Conservation (phyloP, 2,113 vertebrate species). For the Corydoras sp. region DNA sequence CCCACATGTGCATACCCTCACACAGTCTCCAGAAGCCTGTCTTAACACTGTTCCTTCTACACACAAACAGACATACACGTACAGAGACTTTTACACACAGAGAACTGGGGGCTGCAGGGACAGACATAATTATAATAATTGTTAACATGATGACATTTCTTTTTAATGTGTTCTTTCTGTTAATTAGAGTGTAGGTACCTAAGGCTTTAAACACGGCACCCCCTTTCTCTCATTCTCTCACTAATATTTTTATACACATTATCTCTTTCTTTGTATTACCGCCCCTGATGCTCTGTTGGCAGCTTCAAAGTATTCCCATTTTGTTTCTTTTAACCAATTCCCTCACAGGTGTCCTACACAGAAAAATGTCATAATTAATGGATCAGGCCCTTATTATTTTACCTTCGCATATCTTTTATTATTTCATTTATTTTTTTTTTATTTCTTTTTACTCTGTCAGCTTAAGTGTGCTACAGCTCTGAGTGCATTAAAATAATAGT, state of each 20-base stretch:
- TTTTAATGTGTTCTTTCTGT: constrained; percentile 68
- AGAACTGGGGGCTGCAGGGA: constrained; percentile 46
- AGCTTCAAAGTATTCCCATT: constrained; percentile 51
- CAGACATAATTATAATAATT: constrained; percentile 67
- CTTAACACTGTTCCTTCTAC: constrained; percentile 5
- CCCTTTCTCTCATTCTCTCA: constrained; percentile 12
- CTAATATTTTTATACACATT: constrained; percentile 50
- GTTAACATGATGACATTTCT: constrained; percentile 69
- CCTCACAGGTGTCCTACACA: constrained; percentile 50
- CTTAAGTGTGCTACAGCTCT: no score
- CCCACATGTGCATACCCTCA: constrained; percentile 2
- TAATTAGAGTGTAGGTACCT: constrained; percentile 57
- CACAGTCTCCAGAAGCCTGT: constrained; percentile 12
- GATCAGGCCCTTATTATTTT: constrained; percentile 49
- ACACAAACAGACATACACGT: constrained; percentile 28
- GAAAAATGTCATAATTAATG: constrained; percentile 51
- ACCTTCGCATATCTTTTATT: background rate
- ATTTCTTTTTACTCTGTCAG: no score
- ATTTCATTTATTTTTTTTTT: no score
- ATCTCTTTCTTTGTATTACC: constrained; percentile 49
- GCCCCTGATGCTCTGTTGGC: constrained; percentile 34
- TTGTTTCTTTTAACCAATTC: constrained; percentile 44
- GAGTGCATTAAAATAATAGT: constrained; percentile 12
- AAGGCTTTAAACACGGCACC: constrained; percentile 47
- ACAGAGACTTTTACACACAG: no score